Percentiles rank a stretch among this genome's conserved stretches.
Conservation (phyloP, 2,797 vertebrate species). For the Onychomys arenicola region DNA sequence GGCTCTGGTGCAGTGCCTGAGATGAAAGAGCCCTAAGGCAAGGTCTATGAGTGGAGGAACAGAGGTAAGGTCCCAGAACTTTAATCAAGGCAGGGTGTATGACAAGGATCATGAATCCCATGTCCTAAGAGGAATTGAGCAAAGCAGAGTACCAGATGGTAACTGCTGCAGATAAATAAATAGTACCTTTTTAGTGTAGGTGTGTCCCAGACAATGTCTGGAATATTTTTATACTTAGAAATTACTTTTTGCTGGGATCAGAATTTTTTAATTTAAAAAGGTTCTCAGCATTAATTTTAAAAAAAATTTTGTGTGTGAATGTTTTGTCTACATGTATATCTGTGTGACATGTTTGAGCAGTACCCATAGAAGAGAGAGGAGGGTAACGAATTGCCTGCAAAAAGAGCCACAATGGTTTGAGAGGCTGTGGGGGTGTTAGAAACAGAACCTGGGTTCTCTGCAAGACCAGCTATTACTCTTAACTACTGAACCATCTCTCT, state of each 20-base stretch:
- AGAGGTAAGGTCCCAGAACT: background rate
- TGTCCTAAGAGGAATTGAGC: background rate
- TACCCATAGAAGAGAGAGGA: background rate
- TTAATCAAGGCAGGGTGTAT: background rate
- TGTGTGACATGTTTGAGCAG: background rate
- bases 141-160: background rate
- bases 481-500: background rate
- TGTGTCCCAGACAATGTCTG: background rate
- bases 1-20: background rate
- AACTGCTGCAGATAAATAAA: background rate
- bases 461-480: background rate
- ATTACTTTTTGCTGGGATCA: background rate
- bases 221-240: background rate
- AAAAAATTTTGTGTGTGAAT: background rate
- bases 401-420: background rate
- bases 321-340: background rate
- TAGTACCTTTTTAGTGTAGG: background rate
- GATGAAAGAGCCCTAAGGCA: background rate
- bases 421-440: background rate
- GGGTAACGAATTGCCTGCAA: background rate
- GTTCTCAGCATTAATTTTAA: background rate
- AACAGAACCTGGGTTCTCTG: background rate
- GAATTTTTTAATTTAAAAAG: background rate
- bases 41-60: background rate
- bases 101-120: background rate